Evolutionary conservation across 2,797 vertebrate genomes (phyloP).

Genomic region (Molossus molossus): DNA sequence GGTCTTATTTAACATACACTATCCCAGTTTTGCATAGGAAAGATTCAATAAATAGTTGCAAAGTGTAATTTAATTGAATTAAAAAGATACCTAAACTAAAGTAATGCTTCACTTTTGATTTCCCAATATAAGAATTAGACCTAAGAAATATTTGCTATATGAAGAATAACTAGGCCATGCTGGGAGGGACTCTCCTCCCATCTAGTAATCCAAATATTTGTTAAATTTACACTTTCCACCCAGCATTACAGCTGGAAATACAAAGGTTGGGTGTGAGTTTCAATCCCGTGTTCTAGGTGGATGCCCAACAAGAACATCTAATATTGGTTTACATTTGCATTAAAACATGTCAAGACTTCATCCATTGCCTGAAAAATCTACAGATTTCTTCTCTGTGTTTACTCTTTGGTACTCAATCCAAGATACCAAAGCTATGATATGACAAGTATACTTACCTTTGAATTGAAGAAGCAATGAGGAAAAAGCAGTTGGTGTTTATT

Average conservation of each 20-base stretch:
- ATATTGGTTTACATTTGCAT: not conserved
- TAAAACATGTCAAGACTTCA: not conserved
- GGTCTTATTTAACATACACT: conserved; percentile 24
- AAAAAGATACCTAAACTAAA: not conserved
- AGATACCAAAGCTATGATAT: not conserved
- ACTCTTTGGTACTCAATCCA: not conserved
- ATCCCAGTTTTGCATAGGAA: not conserved
- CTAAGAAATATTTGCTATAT: not conserved
- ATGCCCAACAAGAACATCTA: not conserved
- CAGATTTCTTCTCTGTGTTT: not conserved
- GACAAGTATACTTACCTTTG: not conserved
- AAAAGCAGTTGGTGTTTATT: conserved; percentile 3
- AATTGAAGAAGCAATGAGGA: not conserved
- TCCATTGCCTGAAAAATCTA: not conserved
- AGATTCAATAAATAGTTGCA: not conserved
- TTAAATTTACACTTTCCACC: not conserved
- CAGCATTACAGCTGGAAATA: not conserved
- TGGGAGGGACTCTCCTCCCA: not conserved
- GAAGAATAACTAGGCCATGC: not conserved
- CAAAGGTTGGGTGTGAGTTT: not conserved
- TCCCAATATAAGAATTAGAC: not conserved
- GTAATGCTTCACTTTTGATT: not conserved
- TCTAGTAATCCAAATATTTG: not conserved
- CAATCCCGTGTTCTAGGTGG: not conserved
- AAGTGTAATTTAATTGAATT: not conserved